These are phyloP conservation scores for Eumerus sabulonum DNA, from an alignment of 2,888 invertebrate species.

Conservation along the genomic window DNA sequence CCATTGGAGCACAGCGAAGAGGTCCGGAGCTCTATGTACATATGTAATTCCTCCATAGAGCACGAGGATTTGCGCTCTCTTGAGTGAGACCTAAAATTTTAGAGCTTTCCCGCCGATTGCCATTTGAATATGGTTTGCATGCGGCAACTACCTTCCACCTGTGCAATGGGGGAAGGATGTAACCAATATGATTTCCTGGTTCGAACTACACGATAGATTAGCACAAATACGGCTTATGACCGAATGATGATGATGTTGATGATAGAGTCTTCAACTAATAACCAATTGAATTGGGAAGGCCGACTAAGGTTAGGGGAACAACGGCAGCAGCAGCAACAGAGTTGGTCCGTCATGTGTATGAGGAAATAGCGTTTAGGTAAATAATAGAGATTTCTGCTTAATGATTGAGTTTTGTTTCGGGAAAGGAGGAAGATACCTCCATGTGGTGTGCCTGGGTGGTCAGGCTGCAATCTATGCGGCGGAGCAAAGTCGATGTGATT, in stretches of 20 bases:
- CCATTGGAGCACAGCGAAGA: slow-evolving; percentile 3
- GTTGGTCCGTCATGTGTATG: slow-evolving; percentile 28
- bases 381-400: slow-evolving; percentile 57
- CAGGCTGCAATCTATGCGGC: slow-evolving; percentile 3
- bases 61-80: neutral
- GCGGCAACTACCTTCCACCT: neutral
- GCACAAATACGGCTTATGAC: slow-evolving; percentile 32
- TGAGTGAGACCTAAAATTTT: slow-evolving; percentile 57
- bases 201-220: slow-evolving; percentile 10
- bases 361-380: slow-evolving; percentile 34
- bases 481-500: too few species aligned
- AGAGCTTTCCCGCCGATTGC: slow-evolving; percentile 48
- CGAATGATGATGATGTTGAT: slow-evolving; percentile 34
- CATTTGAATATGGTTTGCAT: slow-evolving; percentile 17
- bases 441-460: slow-evolving; percentile 40
- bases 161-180: slow-evolving; percentile 13
- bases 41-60: too few species aligned
- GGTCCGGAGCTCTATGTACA: slow-evolving; percentile 1
- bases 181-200: slow-evolving; percentile 56
- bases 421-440: neutral
- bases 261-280: slow-evolving; percentile 39
- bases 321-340: slow-evolving; percentile 44
- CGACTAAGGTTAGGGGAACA: too few species aligned
- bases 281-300: slow-evolving; percentile 54
- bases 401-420: slow-evolving; percentile 54